phyloP scores from a whole-genome alignment of 2,113 vertebrate species.

The Callospermophilus lateralis region DNA sequence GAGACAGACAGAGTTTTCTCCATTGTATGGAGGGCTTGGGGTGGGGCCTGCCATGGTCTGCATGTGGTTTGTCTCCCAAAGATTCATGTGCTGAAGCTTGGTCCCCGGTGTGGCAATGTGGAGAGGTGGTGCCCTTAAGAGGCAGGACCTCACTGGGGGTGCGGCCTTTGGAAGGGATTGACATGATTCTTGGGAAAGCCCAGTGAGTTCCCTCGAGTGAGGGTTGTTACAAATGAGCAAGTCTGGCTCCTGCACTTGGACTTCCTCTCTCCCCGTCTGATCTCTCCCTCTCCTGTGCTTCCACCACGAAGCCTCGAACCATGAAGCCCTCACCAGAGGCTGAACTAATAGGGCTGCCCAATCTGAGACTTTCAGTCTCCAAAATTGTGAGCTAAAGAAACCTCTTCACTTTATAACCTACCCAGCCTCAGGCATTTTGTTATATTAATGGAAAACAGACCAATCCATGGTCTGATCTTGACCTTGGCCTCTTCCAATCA shows the following conservation, averaged over 20 bases:
- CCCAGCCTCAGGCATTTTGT: neutral
- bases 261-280: neutral
- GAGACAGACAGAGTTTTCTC: neutral
- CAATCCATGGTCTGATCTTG: neutral
- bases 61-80: neutral
- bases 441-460: neutral
- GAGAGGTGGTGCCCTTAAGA: neutral
- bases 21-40: no score
- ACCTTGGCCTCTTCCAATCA: no score
- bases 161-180: neutral
- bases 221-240: neutral
- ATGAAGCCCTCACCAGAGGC: neutral
- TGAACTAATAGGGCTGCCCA: neutral
- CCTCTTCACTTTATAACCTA: neutral
- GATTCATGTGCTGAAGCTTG: neutral
- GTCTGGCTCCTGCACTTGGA: neutral
- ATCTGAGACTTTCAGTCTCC: neutral
- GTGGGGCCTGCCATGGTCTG: no score
- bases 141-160: neutral
- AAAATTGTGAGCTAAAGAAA: neutral
- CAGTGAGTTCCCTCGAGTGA: neutral
- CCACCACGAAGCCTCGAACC: neutral
- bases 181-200: neutral
- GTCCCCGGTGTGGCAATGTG: no score
- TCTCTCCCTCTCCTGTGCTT: no score